Evolutionary conservation across 2,113 vertebrate genomes (phyloP).

Genomic region (Pholis gunnellus): DNA sequence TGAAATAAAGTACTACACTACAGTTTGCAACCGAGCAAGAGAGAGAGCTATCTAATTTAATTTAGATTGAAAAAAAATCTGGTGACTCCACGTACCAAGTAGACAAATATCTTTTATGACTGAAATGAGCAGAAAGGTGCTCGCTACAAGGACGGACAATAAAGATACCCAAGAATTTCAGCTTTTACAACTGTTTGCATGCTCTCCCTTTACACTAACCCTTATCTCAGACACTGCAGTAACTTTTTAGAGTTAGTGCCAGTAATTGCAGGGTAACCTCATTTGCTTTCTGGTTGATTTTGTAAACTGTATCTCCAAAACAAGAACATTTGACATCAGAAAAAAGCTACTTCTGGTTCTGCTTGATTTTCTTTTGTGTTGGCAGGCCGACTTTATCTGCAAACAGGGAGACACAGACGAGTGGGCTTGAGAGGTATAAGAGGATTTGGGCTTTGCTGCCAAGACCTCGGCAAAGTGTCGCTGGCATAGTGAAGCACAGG

Average conservation of each 20-base stretch:
- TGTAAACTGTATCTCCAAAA: conserved; percentile 28
- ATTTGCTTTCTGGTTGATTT: conserved; percentile 19
- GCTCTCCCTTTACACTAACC: not conserved
- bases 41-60: not conserved
- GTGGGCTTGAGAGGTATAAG: conserved; percentile 54
- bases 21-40: not conserved
- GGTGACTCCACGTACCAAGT: not conserved
- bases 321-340: conserved; percentile 34
- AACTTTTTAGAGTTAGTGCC: conserved; percentile 1
- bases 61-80: not conserved
- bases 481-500: conserved; percentile 72
- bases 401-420: conserved; percentile 59
- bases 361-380: conserved; percentile 45
- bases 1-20: not conserved
- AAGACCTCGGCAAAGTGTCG: conserved; percentile 63
- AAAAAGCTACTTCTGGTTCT: conserved; percentile 51
- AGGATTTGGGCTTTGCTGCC: conserved; percentile 69
- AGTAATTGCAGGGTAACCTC: not conserved
- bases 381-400: conserved; percentile 66
- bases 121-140: not conserved
- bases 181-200: not conserved
- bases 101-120: not conserved
- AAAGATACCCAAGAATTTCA: not conserved
- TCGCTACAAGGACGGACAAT: not conserved
- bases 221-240: not conserved